A percentile compares a stretch with the other conserved stretches of the same genome.
These are phyloP conservation scores for Lithophane leautieri DNA, from an alignment of 2,888 invertebrate genomes.

Conservation along the genomic window DNA sequence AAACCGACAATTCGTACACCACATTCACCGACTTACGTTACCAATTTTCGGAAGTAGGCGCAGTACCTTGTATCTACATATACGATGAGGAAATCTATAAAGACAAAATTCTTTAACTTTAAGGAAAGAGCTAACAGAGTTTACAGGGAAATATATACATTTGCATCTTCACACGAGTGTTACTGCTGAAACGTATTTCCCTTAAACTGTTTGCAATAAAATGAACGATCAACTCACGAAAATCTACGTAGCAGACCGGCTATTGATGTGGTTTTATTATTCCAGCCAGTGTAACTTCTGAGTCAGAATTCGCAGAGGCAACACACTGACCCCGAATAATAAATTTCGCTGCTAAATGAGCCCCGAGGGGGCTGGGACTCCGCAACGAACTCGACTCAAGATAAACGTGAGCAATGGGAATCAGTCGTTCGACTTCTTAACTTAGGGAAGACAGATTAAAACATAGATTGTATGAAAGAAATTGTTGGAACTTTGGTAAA, in stretches of 20 bases:
- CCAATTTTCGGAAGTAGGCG: constrained; percentile 53
- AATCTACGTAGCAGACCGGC: constrained; percentile 48
- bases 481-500: neutral
- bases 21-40: constrained; percentile 61
- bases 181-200: constrained; percentile 41
- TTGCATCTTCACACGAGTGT: constrained; percentile 36
- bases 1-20: constrained; percentile 77
- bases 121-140: constrained; percentile 15
- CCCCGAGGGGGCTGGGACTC: constrained; percentile 60
- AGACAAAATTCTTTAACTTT: constrained; percentile 26
- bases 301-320: constrained; percentile 65
- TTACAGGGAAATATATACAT: constrained; percentile 48
- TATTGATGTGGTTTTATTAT: constrained; percentile 63
- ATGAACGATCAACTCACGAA: constrained; percentile 49
- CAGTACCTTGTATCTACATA: constrained; percentile 10
- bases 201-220: constrained; percentile 52
- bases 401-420: constrained; percentile 59
- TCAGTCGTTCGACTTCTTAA: constrained; percentile 38
- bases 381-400: constrained; percentile 60
- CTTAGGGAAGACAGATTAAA: constrained; percentile 24
- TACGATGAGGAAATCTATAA: constrained; percentile 17
- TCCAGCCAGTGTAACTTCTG: constrained; percentile 60
- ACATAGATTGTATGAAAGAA: neutral
- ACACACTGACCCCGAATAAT: constrained; percentile 71
- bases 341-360: constrained; percentile 65